These are phyloP conservation scores for Pinctada fucata DNA, from an alignment of 2,888 invertebrate genomes.

Conservation along the genomic window DNA sequence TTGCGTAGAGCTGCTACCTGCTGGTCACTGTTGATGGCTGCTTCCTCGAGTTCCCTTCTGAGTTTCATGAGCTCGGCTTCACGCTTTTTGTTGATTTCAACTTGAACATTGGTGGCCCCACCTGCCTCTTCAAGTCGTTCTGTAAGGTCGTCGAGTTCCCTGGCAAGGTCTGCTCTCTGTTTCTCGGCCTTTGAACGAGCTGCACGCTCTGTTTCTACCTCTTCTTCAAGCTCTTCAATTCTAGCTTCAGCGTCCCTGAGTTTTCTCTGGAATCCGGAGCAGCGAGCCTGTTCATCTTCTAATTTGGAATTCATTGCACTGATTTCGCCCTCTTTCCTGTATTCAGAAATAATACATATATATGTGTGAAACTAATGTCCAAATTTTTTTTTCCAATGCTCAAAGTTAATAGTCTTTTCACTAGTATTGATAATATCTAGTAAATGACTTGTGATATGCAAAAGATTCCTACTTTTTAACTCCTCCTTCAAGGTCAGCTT, in stretches of 20 bases:
- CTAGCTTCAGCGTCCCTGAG: conserved; percentile 94
- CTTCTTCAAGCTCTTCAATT: conserved; percentile 99
- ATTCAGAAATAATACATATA: conserved; percentile 19
- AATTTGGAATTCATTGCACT: conserved; percentile 94
- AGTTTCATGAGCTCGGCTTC: conserved; percentile 99
- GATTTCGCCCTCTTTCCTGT: conserved; percentile 98
- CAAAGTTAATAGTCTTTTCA: not conserved
- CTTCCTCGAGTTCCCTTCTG: conserved; percentile 97
- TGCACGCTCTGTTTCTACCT: conserved; percentile 99
- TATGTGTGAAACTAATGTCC: not conserved
- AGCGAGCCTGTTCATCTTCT: conserved; percentile 98
- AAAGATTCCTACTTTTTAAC: conserved; percentile 58
- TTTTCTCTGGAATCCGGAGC: conserved; percentile 98
- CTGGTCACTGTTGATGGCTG: conserved; percentile 98
- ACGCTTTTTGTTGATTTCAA: conserved; percentile 99
- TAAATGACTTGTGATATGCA: not conserved
- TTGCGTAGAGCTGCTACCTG: conserved; percentile 97
- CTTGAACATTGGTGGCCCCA: conserved; percentile 98
- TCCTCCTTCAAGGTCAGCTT: conserved; percentile 74
- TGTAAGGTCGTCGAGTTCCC: conserved; percentile 91
- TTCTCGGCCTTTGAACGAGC: conserved; percentile 99
- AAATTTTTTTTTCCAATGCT: not conserved
- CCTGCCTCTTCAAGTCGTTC: conserved; percentile 92
- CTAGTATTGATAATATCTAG: not conserved
- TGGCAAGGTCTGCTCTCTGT: conserved; percentile 96